Base-by-base conservation (phyloP, 2,113 vertebrate genomes). In the Pelobates fuscus region DNA sequence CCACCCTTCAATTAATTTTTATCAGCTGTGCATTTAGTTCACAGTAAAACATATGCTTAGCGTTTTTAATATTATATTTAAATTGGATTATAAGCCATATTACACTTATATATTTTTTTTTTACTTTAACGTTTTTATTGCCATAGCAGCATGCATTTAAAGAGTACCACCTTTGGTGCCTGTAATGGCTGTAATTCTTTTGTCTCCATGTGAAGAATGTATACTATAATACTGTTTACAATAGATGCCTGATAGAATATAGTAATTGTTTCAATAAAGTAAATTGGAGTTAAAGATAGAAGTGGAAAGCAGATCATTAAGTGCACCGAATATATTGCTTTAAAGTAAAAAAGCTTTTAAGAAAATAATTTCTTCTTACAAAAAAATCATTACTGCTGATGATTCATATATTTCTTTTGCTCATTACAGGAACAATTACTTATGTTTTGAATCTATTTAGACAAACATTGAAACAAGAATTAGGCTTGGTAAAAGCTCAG, bases 361-460 rank as follows among this genome's bases (percentile, higher is more conserved):
- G 69, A 71, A 61, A 71, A 71, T 61, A 3, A 70, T 43, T 60
- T 44, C 21, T 70, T 43, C 32, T 70, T 46, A 46, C 23, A 29
- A 12, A 71, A 60, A 29, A 44, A 61, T 27, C 23, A 55, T 69
- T 57, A 58, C 24, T 12, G 20, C 15, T 15, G 55, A 69, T 57
- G 52, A 69, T 58, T 58, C 54, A 69, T 5, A 23, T 37, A 7
- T 12, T 60, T 26, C 2, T 59, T 5, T 10, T 59, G 41, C 43
- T 27, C 37, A 46, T 71, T 46, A 61, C 55, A 49, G 8, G 37
- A 49, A 46, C 41, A 30, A 30, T 46, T 18, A 29, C 24, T 61
- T 44, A 60, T 70, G 37, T 71, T 61, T 46, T 25, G 14, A 49
- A 60, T 59, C 37, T 44, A 29, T 17, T 29, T 17, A 41, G 54